Conservation (phyloP, 2,797 vertebrate genomes). For the Myotis vivesi region DNA sequence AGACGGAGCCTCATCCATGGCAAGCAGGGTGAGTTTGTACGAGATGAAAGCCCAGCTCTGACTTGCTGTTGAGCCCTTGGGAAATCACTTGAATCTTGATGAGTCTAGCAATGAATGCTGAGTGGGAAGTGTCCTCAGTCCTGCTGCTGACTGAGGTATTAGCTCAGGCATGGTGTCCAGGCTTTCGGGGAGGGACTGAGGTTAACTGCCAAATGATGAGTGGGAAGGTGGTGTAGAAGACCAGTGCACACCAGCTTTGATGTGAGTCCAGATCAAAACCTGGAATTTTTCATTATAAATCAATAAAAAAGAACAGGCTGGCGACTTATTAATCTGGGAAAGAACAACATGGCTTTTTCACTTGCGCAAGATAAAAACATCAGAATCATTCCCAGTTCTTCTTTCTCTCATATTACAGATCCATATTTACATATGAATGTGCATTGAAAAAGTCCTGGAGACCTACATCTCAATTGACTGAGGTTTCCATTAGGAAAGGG, state of each 20-base stretch:
- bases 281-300: not conserved
- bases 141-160: too few relatives aligned
- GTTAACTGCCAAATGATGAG: not conserved
- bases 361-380: not conserved
- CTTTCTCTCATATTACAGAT: not conserved
- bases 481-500: not conserved
- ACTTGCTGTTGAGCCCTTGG: not conserved
- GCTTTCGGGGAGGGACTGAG: not conserved
- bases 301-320: not conserved
- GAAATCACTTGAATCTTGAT: too few relatives aligned
- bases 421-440: accelerated
- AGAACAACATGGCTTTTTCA: not conserved
- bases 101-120: not conserved
- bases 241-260: not conserved
- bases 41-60: not conserved
- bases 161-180: not conserved
- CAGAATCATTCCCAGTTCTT: not conserved
- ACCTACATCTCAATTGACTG: not conserved
- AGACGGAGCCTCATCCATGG: not conserved
- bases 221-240: not conserved
- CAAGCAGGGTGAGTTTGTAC: not conserved
- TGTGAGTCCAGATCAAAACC: not conserved
- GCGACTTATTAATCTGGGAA: not conserved
- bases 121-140: not conserved
- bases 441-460: not conserved